These are phyloP conservation scores for Schizopygopsis pylzovi DNA, from an alignment of 2,797 vertebrate genomes.

Conservation along the genomic window DNA sequence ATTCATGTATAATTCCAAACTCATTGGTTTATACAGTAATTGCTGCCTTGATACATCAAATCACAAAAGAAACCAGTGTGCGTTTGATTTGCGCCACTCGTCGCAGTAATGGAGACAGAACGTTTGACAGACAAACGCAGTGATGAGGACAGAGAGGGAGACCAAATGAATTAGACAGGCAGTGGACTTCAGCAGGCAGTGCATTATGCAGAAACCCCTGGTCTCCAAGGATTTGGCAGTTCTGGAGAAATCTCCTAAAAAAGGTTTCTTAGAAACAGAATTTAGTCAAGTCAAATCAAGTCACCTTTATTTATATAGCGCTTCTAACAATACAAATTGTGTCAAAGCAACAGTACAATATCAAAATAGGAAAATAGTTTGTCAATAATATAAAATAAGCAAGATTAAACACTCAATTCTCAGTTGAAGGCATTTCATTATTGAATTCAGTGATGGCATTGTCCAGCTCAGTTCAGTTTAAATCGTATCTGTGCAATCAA, in stretches of 20 bases:
- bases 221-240: neutral
- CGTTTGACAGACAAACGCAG: constrained; percentile 22
- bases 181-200: constrained; percentile 7
- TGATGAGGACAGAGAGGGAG: neutral
- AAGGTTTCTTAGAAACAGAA: neutral
- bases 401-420: too few relatives aligned
- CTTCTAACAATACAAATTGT: too few relatives aligned
- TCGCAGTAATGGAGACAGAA: neutral
- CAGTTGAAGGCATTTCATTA: too few relatives aligned
- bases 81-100: constrained; percentile 29
- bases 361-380: too few relatives aligned
- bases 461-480: too few relatives aligned
- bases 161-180: constrained; percentile 7
- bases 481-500: too few relatives aligned
- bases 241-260: neutral
- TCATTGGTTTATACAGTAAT: constrained; percentile 47
- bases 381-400: too few relatives aligned
- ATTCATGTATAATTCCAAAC: constrained; percentile 39
- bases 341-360: too few relatives aligned
- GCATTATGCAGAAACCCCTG: constrained; percentile 13
- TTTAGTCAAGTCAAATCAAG: neutral
- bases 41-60: constrained; percentile 45
- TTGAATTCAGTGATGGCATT: too few relatives aligned
- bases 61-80: constrained; percentile 46
- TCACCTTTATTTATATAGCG: too few relatives aligned